Evolutionary conservation across 2,888 invertebrate species (phyloP).

Genomic region (Dicranocentrus wangi): DNA sequence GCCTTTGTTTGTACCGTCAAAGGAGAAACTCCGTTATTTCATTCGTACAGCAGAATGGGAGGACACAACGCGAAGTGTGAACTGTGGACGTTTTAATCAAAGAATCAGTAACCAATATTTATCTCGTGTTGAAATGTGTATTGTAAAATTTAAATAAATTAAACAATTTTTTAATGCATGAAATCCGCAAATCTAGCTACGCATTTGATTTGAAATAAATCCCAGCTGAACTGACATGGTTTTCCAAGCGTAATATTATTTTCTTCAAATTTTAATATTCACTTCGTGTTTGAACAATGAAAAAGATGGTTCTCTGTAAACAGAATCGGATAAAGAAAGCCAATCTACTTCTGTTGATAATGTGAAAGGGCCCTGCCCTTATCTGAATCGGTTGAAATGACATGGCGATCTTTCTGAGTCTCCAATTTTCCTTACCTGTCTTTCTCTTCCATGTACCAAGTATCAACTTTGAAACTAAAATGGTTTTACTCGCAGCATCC

Average conservation of each 20-base stretch:
- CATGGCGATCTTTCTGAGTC: neutral
- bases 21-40: too few relatives aligned
- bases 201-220: too few relatives aligned
- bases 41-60: too few relatives aligned
- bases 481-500: constrained; percentile 26
- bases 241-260: neutral
- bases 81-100: too few relatives aligned
- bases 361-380: constrained; percentile 19
- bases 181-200: too few relatives aligned
- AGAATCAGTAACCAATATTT: too few relatives aligned
- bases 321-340: constrained; percentile 41
- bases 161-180: too few relatives aligned
- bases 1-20: too few relatives aligned
- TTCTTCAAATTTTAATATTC: neutral
- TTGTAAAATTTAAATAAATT: too few relatives aligned
- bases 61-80: too few relatives aligned
- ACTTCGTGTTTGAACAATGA: constrained; percentile 12
- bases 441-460: constrained; percentile 29
- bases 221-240: too few relatives aligned
- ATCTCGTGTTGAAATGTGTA: too few relatives aligned
- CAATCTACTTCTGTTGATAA: constrained; percentile 18
- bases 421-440: neutral
- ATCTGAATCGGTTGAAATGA: constrained; percentile 20
- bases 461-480: constrained; percentile 1
- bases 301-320: constrained; percentile 40